phyloP scores from a whole-genome alignment of 2,888 invertebrate species.

The Chymomyza fuscimana region DNA sequence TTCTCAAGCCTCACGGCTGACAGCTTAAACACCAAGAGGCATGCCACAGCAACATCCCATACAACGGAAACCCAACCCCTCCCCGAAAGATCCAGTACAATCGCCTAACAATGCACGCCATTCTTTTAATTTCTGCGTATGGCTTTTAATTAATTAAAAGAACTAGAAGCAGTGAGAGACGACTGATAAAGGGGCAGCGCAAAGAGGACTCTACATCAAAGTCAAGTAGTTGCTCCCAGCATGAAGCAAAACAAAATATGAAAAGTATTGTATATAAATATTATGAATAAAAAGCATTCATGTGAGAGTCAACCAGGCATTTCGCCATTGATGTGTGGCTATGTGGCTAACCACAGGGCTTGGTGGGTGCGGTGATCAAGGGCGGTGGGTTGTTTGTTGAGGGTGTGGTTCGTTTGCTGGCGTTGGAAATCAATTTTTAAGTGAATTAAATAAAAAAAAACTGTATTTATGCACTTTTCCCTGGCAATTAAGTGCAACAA shows the following conservation, averaged over 20 bases:
- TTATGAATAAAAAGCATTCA: conserved; percentile 69
- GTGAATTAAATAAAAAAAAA: conserved; percentile 59
- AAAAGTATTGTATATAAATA: conserved; percentile 24
- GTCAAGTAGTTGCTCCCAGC: conserved; percentile 54
- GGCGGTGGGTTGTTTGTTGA: background rate
- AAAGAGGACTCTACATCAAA: conserved; percentile 37
- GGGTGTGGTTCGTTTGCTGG: conserved; percentile 12
- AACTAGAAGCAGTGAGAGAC: conserved; percentile 34
- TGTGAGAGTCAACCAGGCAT: conserved; percentile 42
- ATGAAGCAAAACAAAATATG: conserved; percentile 31
- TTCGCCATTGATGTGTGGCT: conserved; percentile 29
- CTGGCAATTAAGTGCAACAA: conserved; percentile 60
- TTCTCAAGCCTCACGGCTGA: background rate
- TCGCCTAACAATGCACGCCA: conserved; percentile 45
- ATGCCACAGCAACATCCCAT: conserved; percentile 24
- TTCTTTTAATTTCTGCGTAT: conserved; percentile 51
- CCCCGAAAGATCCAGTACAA: too few species aligned
- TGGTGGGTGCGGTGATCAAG: conserved; percentile 27
- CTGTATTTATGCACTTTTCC: conserved; percentile 57
- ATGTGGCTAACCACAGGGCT: conserved; percentile 55
- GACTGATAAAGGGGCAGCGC: conserved; percentile 4
- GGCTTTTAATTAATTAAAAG: conserved; percentile 67
- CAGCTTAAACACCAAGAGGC: conserved; percentile 41
- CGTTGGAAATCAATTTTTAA: conserved; percentile 63
- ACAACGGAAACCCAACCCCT: conserved; percentile 14